Evolutionary conservation across 2,888 invertebrate species (phyloP).

Genomic region (Phanerotoma sp.): DNA sequence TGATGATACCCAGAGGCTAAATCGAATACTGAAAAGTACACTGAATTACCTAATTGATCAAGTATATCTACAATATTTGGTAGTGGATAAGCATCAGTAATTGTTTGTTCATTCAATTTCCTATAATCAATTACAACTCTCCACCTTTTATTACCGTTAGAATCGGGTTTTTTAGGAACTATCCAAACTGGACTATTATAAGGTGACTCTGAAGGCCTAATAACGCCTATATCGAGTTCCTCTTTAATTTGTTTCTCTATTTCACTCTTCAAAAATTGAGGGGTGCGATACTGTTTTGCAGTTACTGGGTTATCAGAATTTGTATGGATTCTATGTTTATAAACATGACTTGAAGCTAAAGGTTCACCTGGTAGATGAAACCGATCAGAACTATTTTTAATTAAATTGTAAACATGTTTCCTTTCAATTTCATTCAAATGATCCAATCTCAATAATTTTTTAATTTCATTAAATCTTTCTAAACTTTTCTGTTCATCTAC

Average conservation of each 20-base stretch:
- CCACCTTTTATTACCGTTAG: slow-evolving; percentile 28
- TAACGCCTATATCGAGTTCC: slow-evolving; percentile 22
- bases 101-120: slow-evolving; percentile 39
- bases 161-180: slow-evolving; percentile 14
- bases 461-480: background rate
- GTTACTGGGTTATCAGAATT: background rate
- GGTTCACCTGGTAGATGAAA: slow-evolving; percentile 5
- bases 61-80: slow-evolving; percentile 41
- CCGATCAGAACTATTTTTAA: slow-evolving; percentile 3
- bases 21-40: slow-evolving; percentile 28
- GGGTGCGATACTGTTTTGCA: background rate
- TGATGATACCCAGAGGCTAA: slow-evolving; percentile 21
- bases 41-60: slow-evolving; percentile 35
- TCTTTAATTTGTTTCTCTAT: slow-evolving; percentile 13
- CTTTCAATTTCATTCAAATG: background rate
- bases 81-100: slow-evolving; percentile 40
- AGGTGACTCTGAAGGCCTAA: slow-evolving; percentile 20
- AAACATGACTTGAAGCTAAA: background rate
- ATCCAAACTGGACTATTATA: slow-evolving; percentile 16
- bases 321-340: background rate
- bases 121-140: slow-evolving; percentile 42
- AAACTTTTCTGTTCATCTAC: background rate
- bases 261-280: background rate
- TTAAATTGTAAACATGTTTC: background rate
- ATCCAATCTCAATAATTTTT: background rate